These are phyloP conservation scores for Unio delphinus DNA, from an alignment of 2,888 invertebrate species.

Conservation along the genomic window DNA sequence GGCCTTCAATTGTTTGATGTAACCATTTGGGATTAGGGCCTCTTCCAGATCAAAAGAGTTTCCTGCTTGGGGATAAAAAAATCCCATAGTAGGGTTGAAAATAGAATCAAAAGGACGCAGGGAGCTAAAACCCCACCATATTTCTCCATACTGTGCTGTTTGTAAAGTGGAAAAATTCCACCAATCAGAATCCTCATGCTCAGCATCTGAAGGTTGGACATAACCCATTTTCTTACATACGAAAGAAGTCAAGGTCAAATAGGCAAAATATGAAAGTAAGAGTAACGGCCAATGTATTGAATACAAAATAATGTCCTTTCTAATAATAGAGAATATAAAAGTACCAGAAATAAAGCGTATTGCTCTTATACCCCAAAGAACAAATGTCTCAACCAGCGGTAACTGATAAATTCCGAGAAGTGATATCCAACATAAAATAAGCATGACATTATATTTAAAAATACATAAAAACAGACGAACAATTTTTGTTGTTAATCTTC, in stretches of 20 bases:
- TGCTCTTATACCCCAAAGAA: constrained; percentile 62
- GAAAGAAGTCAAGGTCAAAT: constrained; percentile 33
- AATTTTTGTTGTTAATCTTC: constrained; percentile 62
- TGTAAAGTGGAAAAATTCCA: constrained; percentile 69
- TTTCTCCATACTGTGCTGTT: constrained; percentile 46
- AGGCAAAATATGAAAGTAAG: constrained; percentile 57
- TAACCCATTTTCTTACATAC: constrained; percentile 3
- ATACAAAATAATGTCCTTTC: constrained; percentile 61
- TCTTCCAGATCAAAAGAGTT: constrained; percentile 53
- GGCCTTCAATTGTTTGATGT: constrained; percentile 73
- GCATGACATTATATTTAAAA: constrained; percentile 72
- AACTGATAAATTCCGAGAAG: constrained; percentile 72
- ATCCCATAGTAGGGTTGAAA: constrained; percentile 57
- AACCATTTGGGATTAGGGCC: constrained; percentile 72
- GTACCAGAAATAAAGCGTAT: constrained; percentile 67
- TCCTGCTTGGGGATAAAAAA: constrained; percentile 6
- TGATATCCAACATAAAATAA: constrained; percentile 72
- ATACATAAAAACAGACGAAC: constrained; percentile 71
- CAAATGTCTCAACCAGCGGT: constrained; percentile 65
- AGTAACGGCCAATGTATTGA: constrained; percentile 38
- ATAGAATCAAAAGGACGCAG: constrained; percentile 62
- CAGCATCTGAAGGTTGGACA: constrained; percentile 10
- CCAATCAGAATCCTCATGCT: constrained; percentile 60
- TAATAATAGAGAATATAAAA: constrained; percentile 53
- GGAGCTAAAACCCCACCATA: constrained; percentile 57